Conservation (phyloP, 2,888 invertebrate species). For the Unio delphinus region DNA sequence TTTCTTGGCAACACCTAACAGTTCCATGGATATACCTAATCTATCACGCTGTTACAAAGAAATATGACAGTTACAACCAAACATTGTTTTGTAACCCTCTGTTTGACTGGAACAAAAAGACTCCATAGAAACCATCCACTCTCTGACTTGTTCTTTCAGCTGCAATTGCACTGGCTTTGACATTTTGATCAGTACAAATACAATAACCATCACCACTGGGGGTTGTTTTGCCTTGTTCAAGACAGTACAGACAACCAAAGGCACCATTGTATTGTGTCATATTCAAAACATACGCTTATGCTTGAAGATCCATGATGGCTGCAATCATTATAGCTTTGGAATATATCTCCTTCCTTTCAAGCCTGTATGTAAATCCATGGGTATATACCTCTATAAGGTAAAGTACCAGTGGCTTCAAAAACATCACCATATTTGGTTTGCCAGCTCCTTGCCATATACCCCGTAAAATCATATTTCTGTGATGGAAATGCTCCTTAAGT, state of each 20-base stretch:
- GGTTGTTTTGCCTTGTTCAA: constrained; percentile 3
- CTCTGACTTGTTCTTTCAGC: constrained; percentile 5
- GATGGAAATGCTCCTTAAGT: constrained; percentile 11
- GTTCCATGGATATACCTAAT: constrained; percentile 28
- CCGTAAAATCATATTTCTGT: constrained; percentile 19
- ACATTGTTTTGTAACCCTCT: constrained; percentile 2
- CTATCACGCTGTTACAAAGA: constrained; percentile 15
- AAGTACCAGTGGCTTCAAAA: constrained; percentile 19
- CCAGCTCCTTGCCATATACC: constrained; percentile 3
- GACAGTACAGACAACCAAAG: constrained; percentile 21
- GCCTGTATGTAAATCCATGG: constrained; percentile 7
- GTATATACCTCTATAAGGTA: constrained; percentile 10
- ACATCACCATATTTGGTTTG: constrained; percentile 18
- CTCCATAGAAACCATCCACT: constrained; percentile 8
- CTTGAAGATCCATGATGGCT: constrained; percentile 29
- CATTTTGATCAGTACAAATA: constrained; percentile 7
- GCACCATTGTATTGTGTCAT: constrained; percentile 32
- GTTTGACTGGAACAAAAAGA: too few relatives aligned
- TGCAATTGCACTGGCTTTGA: constrained; percentile 1
- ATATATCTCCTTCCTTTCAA: constrained; percentile 1
- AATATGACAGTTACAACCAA: constrained; percentile 18
- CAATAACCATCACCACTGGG: constrained; percentile 16
- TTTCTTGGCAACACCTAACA: constrained; percentile 27
- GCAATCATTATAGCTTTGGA: constrained; percentile 12
- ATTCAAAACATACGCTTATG: constrained; percentile 18